phyloP scores from a whole-genome alignment of 2,888 invertebrate genomes.

The Cyaniris semiargus region DNA sequence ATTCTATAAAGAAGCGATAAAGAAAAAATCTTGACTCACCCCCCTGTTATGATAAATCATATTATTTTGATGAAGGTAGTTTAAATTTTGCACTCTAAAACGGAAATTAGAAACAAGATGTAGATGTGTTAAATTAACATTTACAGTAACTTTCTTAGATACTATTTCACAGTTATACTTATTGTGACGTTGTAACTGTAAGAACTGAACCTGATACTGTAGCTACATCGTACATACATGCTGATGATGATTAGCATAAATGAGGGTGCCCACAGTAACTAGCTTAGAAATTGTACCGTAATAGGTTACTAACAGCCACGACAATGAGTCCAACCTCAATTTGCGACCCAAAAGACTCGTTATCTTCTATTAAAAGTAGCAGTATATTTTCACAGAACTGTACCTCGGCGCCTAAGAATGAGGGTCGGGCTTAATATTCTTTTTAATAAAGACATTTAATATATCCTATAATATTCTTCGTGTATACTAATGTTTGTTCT shows the following conservation, averaged over 20 bases:
- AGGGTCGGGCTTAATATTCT: conserved; percentile 12
- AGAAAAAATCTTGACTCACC: too few species aligned
- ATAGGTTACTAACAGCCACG: conserved; percentile 6
- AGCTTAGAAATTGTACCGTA: conserved; percentile 16
- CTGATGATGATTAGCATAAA: neutral
- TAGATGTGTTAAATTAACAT: too few species aligned
- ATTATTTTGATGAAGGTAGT: too few species aligned
- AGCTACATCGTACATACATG: neutral
- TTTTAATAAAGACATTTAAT: conserved; percentile 11
- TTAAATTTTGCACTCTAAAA: too few species aligned
- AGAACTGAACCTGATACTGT: neutral
- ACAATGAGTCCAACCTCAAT: conserved; percentile 10
- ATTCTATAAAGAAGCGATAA: too few species aligned
- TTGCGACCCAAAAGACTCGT: conserved; percentile 19
- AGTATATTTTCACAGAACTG: neutral
- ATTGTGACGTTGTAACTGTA: too few species aligned
- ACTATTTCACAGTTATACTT: too few species aligned
- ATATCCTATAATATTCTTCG: neutral
- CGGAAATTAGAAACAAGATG: too few species aligned
- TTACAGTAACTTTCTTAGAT: too few species aligned
- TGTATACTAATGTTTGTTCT: neutral
- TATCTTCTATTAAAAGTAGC: conserved; percentile 21
- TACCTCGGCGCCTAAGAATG: conserved; percentile 1
- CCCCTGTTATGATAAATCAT: too few species aligned
- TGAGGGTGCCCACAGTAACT: neutral